Base-by-base conservation (phyloP, 2,113 vertebrate genomes). In the Corythornis madagascariensis region DNA sequence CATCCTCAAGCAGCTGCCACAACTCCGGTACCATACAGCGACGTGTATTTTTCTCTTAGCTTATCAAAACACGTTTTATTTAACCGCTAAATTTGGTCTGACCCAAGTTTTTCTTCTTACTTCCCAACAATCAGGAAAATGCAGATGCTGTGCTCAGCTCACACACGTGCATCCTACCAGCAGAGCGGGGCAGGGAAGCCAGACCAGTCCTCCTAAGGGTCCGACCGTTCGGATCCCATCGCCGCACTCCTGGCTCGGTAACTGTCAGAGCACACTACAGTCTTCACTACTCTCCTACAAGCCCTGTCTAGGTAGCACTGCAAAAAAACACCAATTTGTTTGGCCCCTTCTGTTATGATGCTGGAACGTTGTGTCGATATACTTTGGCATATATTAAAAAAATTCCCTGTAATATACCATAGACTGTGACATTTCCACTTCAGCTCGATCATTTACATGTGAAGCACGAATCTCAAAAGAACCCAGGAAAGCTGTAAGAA, bases 31-130 rank as follows among this genome's bases (percentile, higher is more conserved):
- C 89, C 86, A 91, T 72, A 89, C 90, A 95, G 90, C 59, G 5
- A 87, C 81, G 83, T 63, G 31, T 95, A 89, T 86, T 96, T 93
- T 93, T 93, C 73, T 95, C 95, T 95, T 45, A 86, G 76, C 90
- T 95, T 95, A 95, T 67, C 95, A 96, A 98, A 97, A 97, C 86
- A 97, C 83, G 52, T 90, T 95, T 96, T 96, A 94, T 95, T 97
- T 38, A 91, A 96, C 83, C 67, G 67, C 90, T 89, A 97, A 94
- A 89, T 97, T 92, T 94, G 91, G 90, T 85, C 95, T 89, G 96
- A 88, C 97, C 93, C 93, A 95, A 94, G 95, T 86, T 92, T 95
- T 66, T 95, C 90, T 95, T 80, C 74, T 76, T 79, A 83, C 82
- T 94, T 89, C 85, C 92, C 95, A 88, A 83, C 81, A 94, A 72